A percentile compares a stretch with the other conserved stretches of the same genome.
phyloP scores from a whole-genome alignment of 2,113 vertebrate species.

The Phalacrocorax carbo region DNA sequence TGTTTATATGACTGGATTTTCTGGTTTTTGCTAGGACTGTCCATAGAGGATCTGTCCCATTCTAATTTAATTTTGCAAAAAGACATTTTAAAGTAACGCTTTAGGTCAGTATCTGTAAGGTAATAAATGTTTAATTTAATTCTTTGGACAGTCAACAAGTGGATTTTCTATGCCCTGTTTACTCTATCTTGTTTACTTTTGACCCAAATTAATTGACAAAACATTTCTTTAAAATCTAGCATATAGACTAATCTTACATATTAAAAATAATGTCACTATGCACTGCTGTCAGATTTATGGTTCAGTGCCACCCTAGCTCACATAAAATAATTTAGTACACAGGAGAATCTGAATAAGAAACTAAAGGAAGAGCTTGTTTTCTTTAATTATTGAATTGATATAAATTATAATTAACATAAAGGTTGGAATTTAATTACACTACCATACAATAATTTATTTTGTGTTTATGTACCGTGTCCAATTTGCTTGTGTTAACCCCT shows the following conservation, averaged over 20 bases:
- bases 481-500: constrained; percentile 73
- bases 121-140: not conserved
- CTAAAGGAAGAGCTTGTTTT: constrained; percentile 58
- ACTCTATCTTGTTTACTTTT: constrained; percentile 16
- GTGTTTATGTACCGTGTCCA: constrained; percentile 71
- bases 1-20: not conserved
- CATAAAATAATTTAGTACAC: constrained; percentile 25
- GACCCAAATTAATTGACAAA: constrained; percentile 6
- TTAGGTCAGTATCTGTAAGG: not conserved
- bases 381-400: constrained; percentile 75
- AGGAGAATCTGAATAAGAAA: constrained; percentile 42
- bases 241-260: constrained; percentile 2
- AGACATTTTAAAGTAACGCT: not conserved
- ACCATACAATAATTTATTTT: constrained; percentile 69
- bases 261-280: constrained; percentile 29
- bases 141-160: not conserved
- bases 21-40: accelerated
- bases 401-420: constrained; percentile 74
- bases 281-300: constrained; percentile 50
- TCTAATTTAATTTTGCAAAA: not conserved
- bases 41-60: not conserved
- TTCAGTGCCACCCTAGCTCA: not conserved
- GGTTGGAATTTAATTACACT: constrained; percentile 67
- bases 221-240: constrained; percentile 31
- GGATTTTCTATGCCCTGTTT: constrained; percentile 16